phyloP scores from a whole-genome alignment of 2,113 vertebrate species.

The Nycticorax nycticorax region DNA sequence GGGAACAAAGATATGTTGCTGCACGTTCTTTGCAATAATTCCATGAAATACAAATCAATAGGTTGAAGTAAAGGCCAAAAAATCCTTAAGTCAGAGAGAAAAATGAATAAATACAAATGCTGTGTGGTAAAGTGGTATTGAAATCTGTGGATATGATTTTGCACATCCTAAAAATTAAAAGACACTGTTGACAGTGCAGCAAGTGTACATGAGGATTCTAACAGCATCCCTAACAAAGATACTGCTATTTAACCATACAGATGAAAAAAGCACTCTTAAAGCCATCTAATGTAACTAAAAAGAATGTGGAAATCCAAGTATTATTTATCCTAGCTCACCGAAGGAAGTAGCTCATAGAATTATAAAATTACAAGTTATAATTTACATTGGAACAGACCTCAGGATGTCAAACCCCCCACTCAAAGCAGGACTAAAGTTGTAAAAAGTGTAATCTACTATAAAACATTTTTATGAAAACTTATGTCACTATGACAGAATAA shows the following conservation, averaged over 20 bases:
- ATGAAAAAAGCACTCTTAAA: neutral
- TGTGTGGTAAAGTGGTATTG: neutral
- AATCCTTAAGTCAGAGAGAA: neutral
- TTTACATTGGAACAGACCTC: neutral
- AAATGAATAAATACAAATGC: neutral
- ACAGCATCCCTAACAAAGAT: neutral
- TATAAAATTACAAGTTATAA: neutral
- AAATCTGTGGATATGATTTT: neutral
- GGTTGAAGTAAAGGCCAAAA: neutral
- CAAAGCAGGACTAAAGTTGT: neutral
- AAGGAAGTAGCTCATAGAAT: neutral
- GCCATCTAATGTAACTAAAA: neutral
- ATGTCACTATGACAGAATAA: neutral
- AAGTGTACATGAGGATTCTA: neutral
- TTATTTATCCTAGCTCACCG: neutral
- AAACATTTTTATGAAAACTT: neutral
- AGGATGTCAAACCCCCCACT: neutral
- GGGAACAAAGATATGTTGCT: neutral
- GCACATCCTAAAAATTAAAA: neutral
- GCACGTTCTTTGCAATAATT: neutral
- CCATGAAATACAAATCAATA: neutral
- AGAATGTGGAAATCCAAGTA: neutral
- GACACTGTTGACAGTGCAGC: neutral
- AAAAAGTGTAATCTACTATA: neutral
- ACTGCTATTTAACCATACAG: neutral